Percentiles rank a stretch among this genome's conserved stretches.
phyloP scores from a whole-genome alignment of 2,113 vertebrate species.

The Nanorana parkeri region DNA sequence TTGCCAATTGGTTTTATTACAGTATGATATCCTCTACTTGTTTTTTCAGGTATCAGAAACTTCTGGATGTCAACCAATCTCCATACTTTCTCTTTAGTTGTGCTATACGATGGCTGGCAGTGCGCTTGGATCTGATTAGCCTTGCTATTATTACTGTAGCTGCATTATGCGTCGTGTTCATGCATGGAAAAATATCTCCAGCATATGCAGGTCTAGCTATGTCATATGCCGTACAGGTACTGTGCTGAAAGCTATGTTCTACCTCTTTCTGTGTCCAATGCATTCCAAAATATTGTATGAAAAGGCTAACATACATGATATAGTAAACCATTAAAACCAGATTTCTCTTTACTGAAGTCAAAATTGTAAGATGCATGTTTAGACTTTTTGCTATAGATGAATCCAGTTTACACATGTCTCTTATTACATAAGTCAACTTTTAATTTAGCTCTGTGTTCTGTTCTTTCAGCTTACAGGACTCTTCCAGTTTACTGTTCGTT shows the following conservation, averaged over 20 bases:
- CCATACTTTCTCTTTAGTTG: slow-evolving; percentile 81
- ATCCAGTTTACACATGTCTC: too few relatives aligned
- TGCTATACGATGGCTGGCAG: slow-evolving; percentile 79
- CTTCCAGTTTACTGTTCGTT: slow-evolving; percentile 81
- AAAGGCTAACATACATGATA: too few relatives aligned
- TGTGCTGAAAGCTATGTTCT: neutral
- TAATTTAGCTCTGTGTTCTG: neutral
- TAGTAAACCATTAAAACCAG: too few relatives aligned
- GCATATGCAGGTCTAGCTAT: slow-evolving; percentile 81
- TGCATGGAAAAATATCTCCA: slow-evolving; percentile 77
- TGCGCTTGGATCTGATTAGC: slow-evolving; percentile 81
- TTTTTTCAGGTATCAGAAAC: slow-evolving; percentile 75
- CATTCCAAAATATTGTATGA: too few relatives aligned
- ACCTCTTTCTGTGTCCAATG: neutral
- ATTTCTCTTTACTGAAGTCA: too few relatives aligned
- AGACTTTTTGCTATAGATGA: too few relatives aligned
- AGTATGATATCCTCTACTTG: neutral
- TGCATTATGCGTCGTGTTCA: slow-evolving; percentile 77
- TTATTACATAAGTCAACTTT: neutral
- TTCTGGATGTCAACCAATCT: slow-evolving; percentile 80
- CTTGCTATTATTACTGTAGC: slow-evolving; percentile 75
- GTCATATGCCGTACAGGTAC: slow-evolving; percentile 80
- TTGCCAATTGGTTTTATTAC: neutral
- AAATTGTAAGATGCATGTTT: too few relatives aligned
- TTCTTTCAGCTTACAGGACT: slow-evolving; percentile 75